These are phyloP conservation scores for Chymomyza procnemis DNA, from an alignment of 2,888 invertebrate species.

Conservation along the genomic window DNA sequence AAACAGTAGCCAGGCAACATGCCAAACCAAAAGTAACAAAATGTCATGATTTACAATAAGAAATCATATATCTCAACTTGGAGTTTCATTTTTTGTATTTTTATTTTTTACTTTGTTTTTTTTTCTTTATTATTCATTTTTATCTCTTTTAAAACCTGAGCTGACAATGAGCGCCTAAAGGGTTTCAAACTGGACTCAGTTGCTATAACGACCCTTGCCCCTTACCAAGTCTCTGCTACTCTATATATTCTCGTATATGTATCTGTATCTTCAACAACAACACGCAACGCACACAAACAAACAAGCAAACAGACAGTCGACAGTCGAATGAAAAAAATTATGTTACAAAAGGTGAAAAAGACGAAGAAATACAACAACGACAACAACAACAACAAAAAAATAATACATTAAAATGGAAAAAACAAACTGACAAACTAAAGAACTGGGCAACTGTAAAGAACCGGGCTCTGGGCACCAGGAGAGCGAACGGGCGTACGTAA, in stretches of 20 bases:
- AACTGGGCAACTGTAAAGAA: constrained; percentile 47
- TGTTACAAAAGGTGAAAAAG: constrained; percentile 54
- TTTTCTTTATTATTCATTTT: constrained; percentile 37
- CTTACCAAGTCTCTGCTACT: not conserved
- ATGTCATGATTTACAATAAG: constrained; percentile 71
- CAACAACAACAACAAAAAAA: constrained; percentile 30
- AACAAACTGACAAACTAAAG: constrained; percentile 40
- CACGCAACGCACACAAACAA: constrained; percentile 31
- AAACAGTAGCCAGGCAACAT: constrained; percentile 60
- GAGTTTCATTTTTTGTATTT: constrained; percentile 23
- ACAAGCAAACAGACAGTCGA: constrained; percentile 44
- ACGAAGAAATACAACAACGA: constrained; percentile 28
- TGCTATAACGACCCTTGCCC: constrained; percentile 3
- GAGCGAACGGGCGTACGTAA: not conserved
- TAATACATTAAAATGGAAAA: constrained; percentile 49
- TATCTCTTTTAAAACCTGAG: constrained; percentile 60
- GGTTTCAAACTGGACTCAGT: constrained; percentile 54
- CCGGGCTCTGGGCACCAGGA: not conserved
- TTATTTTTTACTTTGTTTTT: constrained; percentile 19
- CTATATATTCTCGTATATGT: no score
- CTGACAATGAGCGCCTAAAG: constrained; percentile 70
- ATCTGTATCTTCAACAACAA: constrained; percentile 8
- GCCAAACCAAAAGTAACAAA: constrained; percentile 54
- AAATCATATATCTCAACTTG: constrained; percentile 58
- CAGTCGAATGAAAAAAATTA: constrained; percentile 44